Evolutionary conservation across 2,113 vertebrate species (phyloP).

Genomic region (Sinocyclocheilus maitianheensis): DNA sequence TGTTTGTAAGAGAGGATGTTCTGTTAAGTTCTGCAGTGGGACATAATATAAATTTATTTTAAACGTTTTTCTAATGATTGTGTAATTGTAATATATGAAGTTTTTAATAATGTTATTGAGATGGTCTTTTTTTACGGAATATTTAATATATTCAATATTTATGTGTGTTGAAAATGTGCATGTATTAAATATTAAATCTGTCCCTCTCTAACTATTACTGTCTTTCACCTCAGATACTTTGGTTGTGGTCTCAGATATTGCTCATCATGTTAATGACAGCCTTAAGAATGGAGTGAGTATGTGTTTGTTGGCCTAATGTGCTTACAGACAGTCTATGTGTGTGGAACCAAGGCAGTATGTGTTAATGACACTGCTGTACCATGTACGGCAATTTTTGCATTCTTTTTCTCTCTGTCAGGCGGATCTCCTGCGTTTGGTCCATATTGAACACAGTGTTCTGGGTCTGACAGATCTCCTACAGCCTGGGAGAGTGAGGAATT

Average conservation of each 20-base stretch:
- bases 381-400: too few species aligned
- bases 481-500: conserved; percentile 89
- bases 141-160: background rate
- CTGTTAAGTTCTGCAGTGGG: background rate
- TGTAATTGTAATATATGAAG: background rate
- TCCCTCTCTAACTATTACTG: background rate
- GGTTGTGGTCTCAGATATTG: conserved; percentile 78
- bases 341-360: background rate
- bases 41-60: background rate
- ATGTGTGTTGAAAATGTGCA: background rate
- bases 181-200: background rate
- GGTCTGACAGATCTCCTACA: conserved; percentile 87
- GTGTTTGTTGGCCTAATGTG: background rate
- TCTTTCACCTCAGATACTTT: conserved; percentile 73
- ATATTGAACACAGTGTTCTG: conserved; percentile 90
- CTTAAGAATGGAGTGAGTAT: conserved; percentile 84
- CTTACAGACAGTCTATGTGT: background rate
- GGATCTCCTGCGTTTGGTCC: conserved; percentile 92
- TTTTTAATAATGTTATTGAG: background rate
- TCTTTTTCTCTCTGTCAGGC: conserved; percentile 73
- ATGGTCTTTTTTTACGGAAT: background rate
- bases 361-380: background rate
- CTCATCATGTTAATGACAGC: conserved; percentile 77
- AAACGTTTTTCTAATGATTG: background rate
- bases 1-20: background rate